phyloP scores from a whole-genome alignment of 2,113 vertebrate species.

The Nycticryphes semicollaris region DNA sequence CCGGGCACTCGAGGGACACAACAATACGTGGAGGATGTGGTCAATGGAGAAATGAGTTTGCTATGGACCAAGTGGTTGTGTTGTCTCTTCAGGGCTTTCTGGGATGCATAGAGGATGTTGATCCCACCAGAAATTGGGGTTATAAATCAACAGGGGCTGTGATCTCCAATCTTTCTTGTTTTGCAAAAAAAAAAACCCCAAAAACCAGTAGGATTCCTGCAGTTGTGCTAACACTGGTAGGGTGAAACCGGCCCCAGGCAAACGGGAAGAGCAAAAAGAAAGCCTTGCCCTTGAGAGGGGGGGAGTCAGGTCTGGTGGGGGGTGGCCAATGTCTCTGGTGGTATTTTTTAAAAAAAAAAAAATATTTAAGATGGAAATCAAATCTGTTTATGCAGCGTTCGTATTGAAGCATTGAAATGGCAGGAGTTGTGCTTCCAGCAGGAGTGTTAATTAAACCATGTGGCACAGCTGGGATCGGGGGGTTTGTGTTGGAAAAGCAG shows the following conservation, averaged over 20 bases:
- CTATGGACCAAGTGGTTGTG: neutral
- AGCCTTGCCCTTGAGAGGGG: neutral
- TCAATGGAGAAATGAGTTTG: neutral
- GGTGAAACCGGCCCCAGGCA: neutral
- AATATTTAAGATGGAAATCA: neutral
- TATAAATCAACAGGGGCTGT: neutral
- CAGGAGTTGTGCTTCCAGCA: neutral
- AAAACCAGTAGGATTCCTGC: neutral
- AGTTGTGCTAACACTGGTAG: neutral
- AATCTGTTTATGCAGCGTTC: accelerated
- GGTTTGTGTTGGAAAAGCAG: accelerated
- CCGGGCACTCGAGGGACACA: neutral
- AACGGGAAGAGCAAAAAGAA: neutral
- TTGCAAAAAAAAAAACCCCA: neutral
- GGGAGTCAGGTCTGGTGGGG: neutral
- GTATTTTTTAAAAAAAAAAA: neutral
- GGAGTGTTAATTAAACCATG: neutral
- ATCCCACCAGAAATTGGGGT: neutral
- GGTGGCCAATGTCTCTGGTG: neutral
- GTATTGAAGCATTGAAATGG: neutral
- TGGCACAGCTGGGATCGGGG: neutral
- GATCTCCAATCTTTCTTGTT: neutral
- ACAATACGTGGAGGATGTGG: conserved; percentile 36
- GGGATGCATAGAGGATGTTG: neutral
- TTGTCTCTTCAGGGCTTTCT: conserved; percentile 22